These are phyloP conservation scores for Beaufortia kweichowensis DNA, from an alignment of 2,113 vertebrate genomes.

Conservation along the genomic window DNA sequence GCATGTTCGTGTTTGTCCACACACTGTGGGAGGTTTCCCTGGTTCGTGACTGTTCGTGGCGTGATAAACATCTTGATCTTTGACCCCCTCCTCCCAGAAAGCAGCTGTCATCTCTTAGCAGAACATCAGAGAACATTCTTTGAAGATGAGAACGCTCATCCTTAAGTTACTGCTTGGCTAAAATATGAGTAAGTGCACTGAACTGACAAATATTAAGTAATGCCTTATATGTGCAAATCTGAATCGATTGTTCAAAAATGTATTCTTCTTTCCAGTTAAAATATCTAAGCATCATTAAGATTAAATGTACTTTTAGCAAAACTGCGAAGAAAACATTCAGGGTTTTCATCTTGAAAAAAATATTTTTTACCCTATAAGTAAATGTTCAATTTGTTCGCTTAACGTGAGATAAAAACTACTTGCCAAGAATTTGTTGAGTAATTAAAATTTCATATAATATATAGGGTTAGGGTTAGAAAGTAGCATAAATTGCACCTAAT, in stretches of 20 bases:
- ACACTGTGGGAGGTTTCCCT: slow-evolving; percentile 15
- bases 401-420: too few relatives aligned
- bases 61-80: slow-evolving; percentile 34
- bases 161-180: slow-evolving; percentile 22
- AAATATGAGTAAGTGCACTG: slow-evolving; percentile 18
- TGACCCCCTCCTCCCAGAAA: slow-evolving; percentile 14
- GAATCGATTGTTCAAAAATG: neutral
- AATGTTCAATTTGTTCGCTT: too few relatives aligned
- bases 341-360: too few relatives aligned
- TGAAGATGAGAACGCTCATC: slow-evolving; percentile 8
- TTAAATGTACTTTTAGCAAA: too few relatives aligned
- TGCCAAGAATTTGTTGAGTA: too few relatives aligned
- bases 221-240: neutral
- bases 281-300: too few relatives aligned
- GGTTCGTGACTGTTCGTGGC: slow-evolving; percentile 28
- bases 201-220: slow-evolving; percentile 16
- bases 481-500: too few relatives aligned
- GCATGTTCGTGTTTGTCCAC: neutral
- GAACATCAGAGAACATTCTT: slow-evolving; percentile 29
- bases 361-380: too few relatives aligned
- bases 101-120: slow-evolving; percentile 30
- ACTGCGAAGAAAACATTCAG: too few relatives aligned
- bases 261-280: too few relatives aligned
- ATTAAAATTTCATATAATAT: too few relatives aligned
- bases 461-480: too few relatives aligned